phyloP scores from a whole-genome alignment of 64 coral and sea anemone species.

The Montipora capricornis region DNA sequence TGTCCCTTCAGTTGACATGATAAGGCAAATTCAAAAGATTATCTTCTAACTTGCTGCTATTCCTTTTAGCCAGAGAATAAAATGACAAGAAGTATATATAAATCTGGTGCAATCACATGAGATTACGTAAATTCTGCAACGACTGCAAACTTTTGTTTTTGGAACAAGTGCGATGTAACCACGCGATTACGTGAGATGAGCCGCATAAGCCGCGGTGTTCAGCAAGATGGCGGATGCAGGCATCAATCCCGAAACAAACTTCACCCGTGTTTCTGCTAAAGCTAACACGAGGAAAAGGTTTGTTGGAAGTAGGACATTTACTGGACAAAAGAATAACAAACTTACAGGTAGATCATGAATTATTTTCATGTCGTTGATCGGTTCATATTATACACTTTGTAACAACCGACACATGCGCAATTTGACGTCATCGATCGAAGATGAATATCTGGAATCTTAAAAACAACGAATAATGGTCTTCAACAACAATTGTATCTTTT shows the following conservation, averaged over 20 bases:
- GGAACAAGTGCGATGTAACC: background rate
- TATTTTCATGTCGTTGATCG: background rate
- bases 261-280: conserved; percentile 68
- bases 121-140: background rate
- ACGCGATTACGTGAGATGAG: background rate
- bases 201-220: background rate
- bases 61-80: background rate
- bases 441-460: too few species aligned
- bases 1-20: conserved; percentile 67
- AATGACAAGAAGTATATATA: background rate
- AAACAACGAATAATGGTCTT: too few species aligned
- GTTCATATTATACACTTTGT: too few species aligned
- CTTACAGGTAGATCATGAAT: conserved; percentile 46
- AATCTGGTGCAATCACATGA: background rate
- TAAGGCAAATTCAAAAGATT: background rate
- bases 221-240: conserved; percentile 10
- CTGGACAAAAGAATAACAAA: conserved; percentile 28
- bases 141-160: background rate
- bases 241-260: background rate
- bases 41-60: background rate
- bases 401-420: too few species aligned
- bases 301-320: conserved; percentile 69
- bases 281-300: conserved; percentile 72
- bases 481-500: too few species aligned
- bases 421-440: too few species aligned